Evolutionary conservation across 2,113 vertebrate genomes (phyloP).

Genomic region (Cyanocitta stelleri): DNA sequence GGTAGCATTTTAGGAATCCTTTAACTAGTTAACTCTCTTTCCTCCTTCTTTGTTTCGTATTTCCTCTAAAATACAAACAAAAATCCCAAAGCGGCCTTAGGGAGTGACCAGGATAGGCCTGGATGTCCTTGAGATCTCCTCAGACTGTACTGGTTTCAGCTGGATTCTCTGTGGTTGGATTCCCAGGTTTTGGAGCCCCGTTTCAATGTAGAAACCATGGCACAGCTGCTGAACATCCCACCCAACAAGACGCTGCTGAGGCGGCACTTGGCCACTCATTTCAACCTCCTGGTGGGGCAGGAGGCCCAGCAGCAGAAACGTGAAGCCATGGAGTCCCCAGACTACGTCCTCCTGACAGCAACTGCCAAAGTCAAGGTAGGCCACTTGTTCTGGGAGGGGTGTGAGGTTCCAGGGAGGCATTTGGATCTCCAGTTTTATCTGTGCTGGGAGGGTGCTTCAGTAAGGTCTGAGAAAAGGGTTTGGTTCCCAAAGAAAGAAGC

Average conservation of each 20-base stretch:
- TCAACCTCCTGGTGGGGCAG: conserved; percentile 87
- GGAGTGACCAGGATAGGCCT: background rate
- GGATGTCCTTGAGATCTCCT: background rate
- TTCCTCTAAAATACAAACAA: background rate
- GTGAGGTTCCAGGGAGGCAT: background rate
- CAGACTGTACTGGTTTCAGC: background rate
- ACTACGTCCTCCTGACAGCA: conserved; percentile 89
- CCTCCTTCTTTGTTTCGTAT: background rate
- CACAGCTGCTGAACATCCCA: conserved; percentile 93
- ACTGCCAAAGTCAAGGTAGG: conserved; percentile 94
- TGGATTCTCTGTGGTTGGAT: background rate
- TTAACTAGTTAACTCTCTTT: background rate
- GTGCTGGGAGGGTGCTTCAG: background rate
- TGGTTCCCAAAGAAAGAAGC: background rate
- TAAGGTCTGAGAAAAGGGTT: background rate
- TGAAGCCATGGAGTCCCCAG: conserved; percentile 88
- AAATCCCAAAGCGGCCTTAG: background rate
- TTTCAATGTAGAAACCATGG: conserved; percentile 97
- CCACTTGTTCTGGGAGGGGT: background rate
- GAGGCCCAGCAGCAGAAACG: conserved; percentile 92
- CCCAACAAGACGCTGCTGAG: conserved; percentile 94
- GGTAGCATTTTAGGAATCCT: background rate
- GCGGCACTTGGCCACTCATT: conserved; percentile 92
- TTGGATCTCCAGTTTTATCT: background rate
- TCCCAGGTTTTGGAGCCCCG: conserved; percentile 91